phyloP scores from a whole-genome alignment of 2,888 invertebrate genomes.

The Pheosia tremula region DNA sequence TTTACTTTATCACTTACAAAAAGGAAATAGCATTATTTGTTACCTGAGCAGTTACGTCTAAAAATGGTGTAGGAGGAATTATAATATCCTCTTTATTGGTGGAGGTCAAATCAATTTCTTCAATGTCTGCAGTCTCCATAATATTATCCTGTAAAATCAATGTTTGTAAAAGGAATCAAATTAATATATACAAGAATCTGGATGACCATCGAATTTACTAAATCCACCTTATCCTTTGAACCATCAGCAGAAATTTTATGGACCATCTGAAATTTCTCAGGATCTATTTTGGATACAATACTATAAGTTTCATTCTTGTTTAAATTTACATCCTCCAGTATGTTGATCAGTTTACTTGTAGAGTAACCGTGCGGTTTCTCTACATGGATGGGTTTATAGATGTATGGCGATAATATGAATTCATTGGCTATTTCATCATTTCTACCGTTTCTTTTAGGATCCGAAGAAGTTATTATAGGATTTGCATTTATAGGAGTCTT shows the following conservation, averaged over 20 bases:
- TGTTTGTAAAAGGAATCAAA: no score
- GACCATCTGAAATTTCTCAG: slow-evolving; percentile 51
- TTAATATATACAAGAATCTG: not conserved
- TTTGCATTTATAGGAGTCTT: slow-evolving; percentile 27
- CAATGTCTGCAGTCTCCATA: slow-evolving; percentile 43
- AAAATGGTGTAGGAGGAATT: slow-evolving; percentile 66
- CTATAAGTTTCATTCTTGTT: slow-evolving; percentile 53
- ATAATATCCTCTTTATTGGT: slow-evolving; percentile 43
- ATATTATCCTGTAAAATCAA: slow-evolving; percentile 17
- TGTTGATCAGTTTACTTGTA: slow-evolving; percentile 68
- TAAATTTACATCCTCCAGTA: slow-evolving; percentile 66
- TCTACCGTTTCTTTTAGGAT: slow-evolving; percentile 27
- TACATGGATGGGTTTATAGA: slow-evolving; percentile 38
- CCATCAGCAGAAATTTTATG: slow-evolving; percentile 44
- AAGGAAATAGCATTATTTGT: no score
- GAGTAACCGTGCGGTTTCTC: slow-evolving; percentile 50
- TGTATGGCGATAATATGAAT: slow-evolving; percentile 49
- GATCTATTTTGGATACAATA: slow-evolving; percentile 58
- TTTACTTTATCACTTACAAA: not conserved
- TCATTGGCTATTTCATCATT: slow-evolving; percentile 34
- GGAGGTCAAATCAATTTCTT: slow-evolving; percentile 53
- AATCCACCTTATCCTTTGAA: not conserved
- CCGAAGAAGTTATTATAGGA: slow-evolving; percentile 24
- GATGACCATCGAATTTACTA: not conserved
- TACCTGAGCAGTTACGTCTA: slow-evolving; percentile 54